Base-by-base conservation (phyloP, 2,797 vertebrate species). In the Myotis planiceps region DNA sequence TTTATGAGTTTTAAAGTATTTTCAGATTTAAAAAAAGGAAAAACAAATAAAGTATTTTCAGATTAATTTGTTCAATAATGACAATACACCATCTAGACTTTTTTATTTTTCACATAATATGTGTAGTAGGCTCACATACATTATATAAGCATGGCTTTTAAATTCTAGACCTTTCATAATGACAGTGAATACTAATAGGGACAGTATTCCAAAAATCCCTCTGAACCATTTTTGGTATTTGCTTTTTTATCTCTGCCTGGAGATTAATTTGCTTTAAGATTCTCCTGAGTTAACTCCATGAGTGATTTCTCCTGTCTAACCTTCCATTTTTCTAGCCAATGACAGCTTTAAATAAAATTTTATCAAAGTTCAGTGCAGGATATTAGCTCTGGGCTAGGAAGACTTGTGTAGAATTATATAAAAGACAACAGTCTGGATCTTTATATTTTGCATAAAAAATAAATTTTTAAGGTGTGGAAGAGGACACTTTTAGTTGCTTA, bases 331-430 rank as follows among this genome's bases (percentile, higher is more conserved):
- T 83, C 37, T 13, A 76, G 53, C 80, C 78, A 90, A 53, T 66
- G 21, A 6, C 27, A 88, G 39, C 92, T 95, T 94, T 84, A 91
- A 90, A 81, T 78, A 63, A 72, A 95, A 92, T 90, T 81, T 66
- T 82, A 81, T 60, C 58, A 32, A 86, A 79, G 23, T 68, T 85
- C 47, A 92, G 29, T 69, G 45, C 9, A 93, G 39, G 63, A 91
- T 39, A 69, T 89, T 58, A 92, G 23, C 92, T 74, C 49, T 86
- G 32, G 42, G 49, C 42, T 78, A 72, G 63, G 49, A 91, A 96
- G 25, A 49, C 3, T 60, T 86, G 9, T 58, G 10, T 12, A 63
- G 66, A 83, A 23, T 45, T 85, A 66, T 19, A 87, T 25, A 75
- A 94, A 79, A 55, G 49, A 79, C 5, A 90, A 15, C 16, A 15